Evolutionary conservation across 2,888 invertebrate species (phyloP).

Genomic region (Philopedon plagiatum): DNA sequence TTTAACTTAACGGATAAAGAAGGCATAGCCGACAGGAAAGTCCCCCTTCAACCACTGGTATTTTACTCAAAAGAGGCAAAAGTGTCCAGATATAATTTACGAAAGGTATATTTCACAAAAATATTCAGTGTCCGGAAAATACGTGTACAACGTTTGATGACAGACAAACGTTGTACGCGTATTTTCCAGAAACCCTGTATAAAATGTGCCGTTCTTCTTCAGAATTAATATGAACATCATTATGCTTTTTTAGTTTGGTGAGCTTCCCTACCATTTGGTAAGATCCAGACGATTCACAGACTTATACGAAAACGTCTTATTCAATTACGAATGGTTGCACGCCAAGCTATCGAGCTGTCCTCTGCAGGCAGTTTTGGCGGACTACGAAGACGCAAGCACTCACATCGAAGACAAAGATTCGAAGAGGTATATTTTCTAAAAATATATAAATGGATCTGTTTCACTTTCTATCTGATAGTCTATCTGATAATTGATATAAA

Average conservation of each 20-base stretch:
- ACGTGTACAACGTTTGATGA: no score
- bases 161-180: no score
- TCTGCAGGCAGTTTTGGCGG: slow-evolving; percentile 92
- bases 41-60: slow-evolving; percentile 93
- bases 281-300: slow-evolving; percentile 92
- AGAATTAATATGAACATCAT: no score
- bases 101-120: slow-evolving; percentile 90
- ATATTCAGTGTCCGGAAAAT: no score
- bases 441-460: neutral
- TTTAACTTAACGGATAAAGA: slow-evolving; percentile 91
- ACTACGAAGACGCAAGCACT: slow-evolving; percentile 93
- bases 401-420: slow-evolving; percentile 88
- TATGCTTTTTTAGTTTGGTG: slow-evolving; percentile 90
- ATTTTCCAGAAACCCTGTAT: no score
- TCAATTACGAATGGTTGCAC: slow-evolving; percentile 98
- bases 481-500: no score
- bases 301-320: slow-evolving; percentile 91
- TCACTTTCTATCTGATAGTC: no score
- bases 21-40: slow-evolving; percentile 93
- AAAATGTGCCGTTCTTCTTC: no score
- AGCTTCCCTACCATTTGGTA: slow-evolving; percentile 95
- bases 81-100: slow-evolving; percentile 90
- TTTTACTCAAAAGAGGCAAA: slow-evolving; percentile 93
- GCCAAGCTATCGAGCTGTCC: slow-evolving; percentile 97
- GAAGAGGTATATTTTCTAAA: slow-evolving; percentile 72